These are phyloP conservation scores for Drosophila yooni DNA, from an alignment of 2,888 invertebrate species.

Conservation along the genomic window DNA sequence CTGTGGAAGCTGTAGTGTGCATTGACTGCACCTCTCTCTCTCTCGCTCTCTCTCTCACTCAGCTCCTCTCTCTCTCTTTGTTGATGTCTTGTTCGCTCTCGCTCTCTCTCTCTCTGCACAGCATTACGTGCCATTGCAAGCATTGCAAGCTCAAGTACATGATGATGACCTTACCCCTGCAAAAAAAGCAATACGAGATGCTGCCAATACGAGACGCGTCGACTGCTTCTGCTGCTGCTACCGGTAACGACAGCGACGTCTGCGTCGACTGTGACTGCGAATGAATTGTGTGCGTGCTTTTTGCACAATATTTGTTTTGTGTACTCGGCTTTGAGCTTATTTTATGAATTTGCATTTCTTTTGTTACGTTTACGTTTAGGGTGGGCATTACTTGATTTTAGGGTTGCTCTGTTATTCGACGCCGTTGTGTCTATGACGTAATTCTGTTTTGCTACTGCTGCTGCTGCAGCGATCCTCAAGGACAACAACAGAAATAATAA, in stretches of 20 bases:
- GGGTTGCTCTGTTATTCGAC: slow-evolving; percentile 41
- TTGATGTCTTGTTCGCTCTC: slow-evolving; percentile 2
- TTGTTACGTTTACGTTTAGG: slow-evolving; percentile 47
- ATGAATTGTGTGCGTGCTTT: slow-evolving; percentile 54
- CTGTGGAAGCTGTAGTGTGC: slow-evolving; percentile 43
- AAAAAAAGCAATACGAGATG: slow-evolving; percentile 28
- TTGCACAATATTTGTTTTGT: slow-evolving; percentile 48
- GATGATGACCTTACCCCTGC: slow-evolving; percentile 72
- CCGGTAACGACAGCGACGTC: slow-evolving; percentile 16
- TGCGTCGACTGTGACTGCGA: slow-evolving; percentile 13
- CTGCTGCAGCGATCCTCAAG: slow-evolving; percentile 53
- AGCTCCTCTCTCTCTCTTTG: neutral
- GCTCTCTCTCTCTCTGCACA: slow-evolving; percentile 27
- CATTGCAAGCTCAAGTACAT: slow-evolving; percentile 78
- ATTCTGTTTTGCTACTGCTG: slow-evolving; percentile 28
- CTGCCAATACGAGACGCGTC: slow-evolving; percentile 38
- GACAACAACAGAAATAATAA: slow-evolving; percentile 47
- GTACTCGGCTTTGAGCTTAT: slow-evolving; percentile 51
- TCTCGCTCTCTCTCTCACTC: slow-evolving; percentile 8
- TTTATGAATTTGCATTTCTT: slow-evolving; percentile 68
- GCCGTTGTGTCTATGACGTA: slow-evolving; percentile 48
- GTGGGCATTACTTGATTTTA: slow-evolving; percentile 27
- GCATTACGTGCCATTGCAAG: slow-evolving; percentile 64
- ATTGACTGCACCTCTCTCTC: slow-evolving; percentile 34
- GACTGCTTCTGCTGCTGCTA: slow-evolving; percentile 42